These are phyloP conservation scores for Achatina immaculata DNA, from an alignment of 1,140 invertebrate species.

Conservation along the genomic window DNA sequence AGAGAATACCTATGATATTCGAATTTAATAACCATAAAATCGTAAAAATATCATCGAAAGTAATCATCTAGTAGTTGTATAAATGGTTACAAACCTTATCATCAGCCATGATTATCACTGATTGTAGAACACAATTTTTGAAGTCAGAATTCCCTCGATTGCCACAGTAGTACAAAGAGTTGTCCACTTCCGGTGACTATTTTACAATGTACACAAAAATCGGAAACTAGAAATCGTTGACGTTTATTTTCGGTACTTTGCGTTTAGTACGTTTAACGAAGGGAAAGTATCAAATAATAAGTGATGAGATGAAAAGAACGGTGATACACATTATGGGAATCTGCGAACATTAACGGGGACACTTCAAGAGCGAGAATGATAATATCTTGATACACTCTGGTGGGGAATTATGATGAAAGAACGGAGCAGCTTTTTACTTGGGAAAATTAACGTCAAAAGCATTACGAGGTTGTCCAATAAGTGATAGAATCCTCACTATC, in stretches of 20 bases:
- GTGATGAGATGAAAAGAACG: too few relatives aligned
- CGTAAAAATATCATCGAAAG: background rate
- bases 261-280: too few relatives aligned
- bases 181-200: background rate
- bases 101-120: background rate
- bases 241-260: background rate
- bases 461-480: too few relatives aligned
- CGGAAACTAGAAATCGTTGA: background rate
- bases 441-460: too few relatives aligned
- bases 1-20: background rate
- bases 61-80: background rate
- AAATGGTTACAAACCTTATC: background rate
- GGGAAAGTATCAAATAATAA: too few relatives aligned
- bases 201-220: background rate
- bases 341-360: too few relatives aligned
- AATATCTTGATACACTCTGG: too few relatives aligned
- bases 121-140: background rate
- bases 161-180: background rate
- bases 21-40: background rate
- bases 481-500: too few relatives aligned
- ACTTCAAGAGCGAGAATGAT: too few relatives aligned
- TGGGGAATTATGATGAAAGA: too few relatives aligned
- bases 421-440: too few relatives aligned
- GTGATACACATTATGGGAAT: too few relatives aligned
- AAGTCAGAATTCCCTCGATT: background rate